Conservation (phyloP, 2,113 vertebrate genomes). For the Melanerpes aurifrons region DNA sequence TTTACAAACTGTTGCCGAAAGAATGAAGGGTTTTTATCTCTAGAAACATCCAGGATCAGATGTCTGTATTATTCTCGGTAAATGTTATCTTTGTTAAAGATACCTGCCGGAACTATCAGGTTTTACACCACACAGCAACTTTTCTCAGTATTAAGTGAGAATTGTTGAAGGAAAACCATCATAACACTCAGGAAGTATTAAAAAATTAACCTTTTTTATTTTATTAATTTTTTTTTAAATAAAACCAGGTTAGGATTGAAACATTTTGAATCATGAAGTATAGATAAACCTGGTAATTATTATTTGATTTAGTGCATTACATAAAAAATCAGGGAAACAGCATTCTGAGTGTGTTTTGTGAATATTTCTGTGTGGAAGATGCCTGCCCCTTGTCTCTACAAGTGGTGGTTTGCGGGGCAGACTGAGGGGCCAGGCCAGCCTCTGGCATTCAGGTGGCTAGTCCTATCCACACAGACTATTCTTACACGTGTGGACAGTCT, state of each 20-base stretch:
- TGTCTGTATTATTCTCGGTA: constrained; percentile 49
- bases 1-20: not conserved
- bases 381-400: not conserved
- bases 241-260: not conserved
- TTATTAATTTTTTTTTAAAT: not conserved
- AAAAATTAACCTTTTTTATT: not conserved
- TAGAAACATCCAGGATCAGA: not conserved
- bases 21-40: constrained; percentile 39
- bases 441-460: not conserved
- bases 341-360: not conserved
- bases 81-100: constrained; percentile 54
- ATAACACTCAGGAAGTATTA: not conserved
- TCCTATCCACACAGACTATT: not conserved
- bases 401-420: not conserved
- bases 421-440: not conserved
- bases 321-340: not conserved
- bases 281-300: not conserved
- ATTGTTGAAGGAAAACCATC: constrained; percentile 1
- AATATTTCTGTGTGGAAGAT: not conserved
- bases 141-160: constrained; percentile 10
- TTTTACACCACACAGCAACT: constrained; percentile 2
- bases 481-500: not conserved
- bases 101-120: constrained; percentile 1
- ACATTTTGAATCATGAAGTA: not conserved
- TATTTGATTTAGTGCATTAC: not conserved